Conservation (phyloP, 2,113 vertebrate genomes). For the Phalacrocorax aristotelis region DNA sequence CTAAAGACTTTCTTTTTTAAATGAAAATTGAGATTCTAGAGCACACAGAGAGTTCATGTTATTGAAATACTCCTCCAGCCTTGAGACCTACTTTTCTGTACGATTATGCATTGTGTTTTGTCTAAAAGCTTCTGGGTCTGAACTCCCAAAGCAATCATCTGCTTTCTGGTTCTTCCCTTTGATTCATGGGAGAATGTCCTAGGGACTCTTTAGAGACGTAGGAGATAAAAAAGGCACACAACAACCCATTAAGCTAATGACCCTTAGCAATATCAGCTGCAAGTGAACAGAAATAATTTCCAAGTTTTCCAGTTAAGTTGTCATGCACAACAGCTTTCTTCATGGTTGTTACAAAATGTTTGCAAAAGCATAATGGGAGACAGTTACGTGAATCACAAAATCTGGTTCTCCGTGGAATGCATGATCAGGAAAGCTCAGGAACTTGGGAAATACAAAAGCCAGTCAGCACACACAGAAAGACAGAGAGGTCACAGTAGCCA, state of each 20-base stretch:
- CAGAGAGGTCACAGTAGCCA: background rate
- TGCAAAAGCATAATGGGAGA: background rate
- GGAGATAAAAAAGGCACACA: background rate
- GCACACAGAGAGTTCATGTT: background rate
- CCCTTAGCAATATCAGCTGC: background rate
- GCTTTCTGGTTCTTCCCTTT: background rate
- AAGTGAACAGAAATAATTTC: constrained; percentile 36
- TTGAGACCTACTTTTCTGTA: background rate
- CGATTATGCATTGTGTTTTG: background rate
- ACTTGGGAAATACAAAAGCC: background rate
- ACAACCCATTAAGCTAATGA: constrained; percentile 35
- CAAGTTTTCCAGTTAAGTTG: constrained; percentile 40
- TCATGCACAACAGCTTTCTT: background rate
- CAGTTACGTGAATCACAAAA: background rate
- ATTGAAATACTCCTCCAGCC: background rate
- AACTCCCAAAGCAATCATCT: constrained; percentile 4
- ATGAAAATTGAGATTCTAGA: background rate
- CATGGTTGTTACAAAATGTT: background rate
- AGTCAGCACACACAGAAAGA: background rate
- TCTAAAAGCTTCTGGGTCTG: constrained; percentile 14
- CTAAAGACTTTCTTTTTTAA: background rate
- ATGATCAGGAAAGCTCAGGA: background rate
- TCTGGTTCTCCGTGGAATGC: background rate
- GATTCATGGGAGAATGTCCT: background rate
- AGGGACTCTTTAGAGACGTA: background rate